Conservation (phyloP, 2,113 vertebrate species). For the Tachycineta bicolor region DNA sequence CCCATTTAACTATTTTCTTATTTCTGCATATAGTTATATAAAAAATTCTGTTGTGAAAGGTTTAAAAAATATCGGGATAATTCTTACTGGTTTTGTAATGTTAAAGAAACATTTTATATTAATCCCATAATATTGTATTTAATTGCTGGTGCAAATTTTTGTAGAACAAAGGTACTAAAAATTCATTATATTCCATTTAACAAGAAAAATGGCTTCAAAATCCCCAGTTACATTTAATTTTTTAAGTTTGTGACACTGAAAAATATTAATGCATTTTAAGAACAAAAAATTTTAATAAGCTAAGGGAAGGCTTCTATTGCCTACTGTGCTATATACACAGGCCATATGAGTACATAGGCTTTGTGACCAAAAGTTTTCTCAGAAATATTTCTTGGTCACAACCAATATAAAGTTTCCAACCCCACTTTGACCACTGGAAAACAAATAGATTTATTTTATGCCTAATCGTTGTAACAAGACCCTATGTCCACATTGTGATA, state of each 20-base stretch:
- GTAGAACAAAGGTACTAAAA: not conserved
- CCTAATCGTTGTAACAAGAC: not conserved
- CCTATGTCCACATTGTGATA: not conserved
- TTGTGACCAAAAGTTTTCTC: not conserved
- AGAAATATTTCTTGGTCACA: not conserved
- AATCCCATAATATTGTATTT: not conserved
- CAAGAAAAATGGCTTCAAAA: not conserved
- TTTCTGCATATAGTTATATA: not conserved
- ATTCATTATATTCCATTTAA: not conserved
- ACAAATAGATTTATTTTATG: slow-evolving; percentile 7
- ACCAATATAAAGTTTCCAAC: slow-evolving; percentile 8
- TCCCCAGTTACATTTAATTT: not conserved
- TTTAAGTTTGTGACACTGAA: not conserved
- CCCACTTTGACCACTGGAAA: slow-evolving; percentile 8
- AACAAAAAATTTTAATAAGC: not conserved
- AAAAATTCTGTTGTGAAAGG: not conserved
- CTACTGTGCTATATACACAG: not conserved
- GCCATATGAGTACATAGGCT: not conserved
- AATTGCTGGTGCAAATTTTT: not conserved
- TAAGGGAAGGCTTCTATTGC: not conserved
- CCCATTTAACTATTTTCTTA: not conserved
- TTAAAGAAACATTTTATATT: not conserved
- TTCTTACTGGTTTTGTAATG: not conserved
- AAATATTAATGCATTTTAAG: not conserved
- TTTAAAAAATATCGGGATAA: not conserved